Evolutionary conservation across 2,797 vertebrate genomes (phyloP).

Genomic region (Prunella strophiata): DNA sequence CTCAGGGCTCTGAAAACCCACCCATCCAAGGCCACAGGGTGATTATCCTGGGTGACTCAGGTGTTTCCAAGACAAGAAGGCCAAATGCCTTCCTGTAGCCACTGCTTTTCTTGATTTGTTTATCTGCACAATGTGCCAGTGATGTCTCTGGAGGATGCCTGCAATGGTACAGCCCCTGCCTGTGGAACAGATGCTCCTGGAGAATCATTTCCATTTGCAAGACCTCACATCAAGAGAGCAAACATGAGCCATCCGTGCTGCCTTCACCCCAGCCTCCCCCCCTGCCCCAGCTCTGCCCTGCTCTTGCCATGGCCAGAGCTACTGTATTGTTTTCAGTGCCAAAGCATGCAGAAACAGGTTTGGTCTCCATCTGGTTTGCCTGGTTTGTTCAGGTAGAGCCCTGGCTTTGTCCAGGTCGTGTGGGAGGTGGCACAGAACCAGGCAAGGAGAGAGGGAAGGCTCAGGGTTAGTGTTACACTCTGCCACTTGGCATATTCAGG

Average conservation of each 20-base stretch:
- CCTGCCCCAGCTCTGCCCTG: background rate
- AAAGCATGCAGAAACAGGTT: background rate
- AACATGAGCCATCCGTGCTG: background rate
- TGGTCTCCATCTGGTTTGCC: background rate
- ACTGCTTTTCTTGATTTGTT: background rate
- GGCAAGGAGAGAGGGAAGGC: background rate
- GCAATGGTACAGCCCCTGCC: conserved; percentile 47
- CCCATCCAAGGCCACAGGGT: background rate
- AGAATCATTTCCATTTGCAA: conserved; percentile 3
- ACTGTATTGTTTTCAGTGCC: background rate
- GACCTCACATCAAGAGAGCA: conserved; percentile 7
- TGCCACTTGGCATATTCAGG: background rate
- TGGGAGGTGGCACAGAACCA: background rate
- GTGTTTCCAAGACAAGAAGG: background rate
- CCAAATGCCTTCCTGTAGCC: background rate
- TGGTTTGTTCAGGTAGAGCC: background rate
- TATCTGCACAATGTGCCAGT: background rate
- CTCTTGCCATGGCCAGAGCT: background rate
- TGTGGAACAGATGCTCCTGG: conserved; percentile 35
- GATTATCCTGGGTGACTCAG: background rate
- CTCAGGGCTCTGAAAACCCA: background rate
- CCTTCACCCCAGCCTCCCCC: background rate
- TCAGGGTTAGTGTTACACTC: background rate
- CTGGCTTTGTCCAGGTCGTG: background rate
- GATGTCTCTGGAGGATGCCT: background rate